Evolutionary conservation across 2,113 vertebrate species (phyloP).

Genomic region (Mirounga angustirostris): DNA sequence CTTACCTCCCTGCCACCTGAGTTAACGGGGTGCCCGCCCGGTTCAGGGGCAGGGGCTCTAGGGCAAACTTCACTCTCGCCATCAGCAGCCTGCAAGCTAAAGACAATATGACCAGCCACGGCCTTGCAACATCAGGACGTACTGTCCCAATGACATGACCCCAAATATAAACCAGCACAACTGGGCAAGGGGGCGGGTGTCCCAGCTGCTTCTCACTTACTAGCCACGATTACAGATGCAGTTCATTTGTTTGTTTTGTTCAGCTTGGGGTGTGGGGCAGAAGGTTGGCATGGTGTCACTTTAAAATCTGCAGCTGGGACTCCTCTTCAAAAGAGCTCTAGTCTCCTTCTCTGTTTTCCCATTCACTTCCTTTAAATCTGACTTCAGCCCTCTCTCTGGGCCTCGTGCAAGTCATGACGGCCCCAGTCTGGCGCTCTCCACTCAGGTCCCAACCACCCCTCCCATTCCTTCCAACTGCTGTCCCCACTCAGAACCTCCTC

Average conservation of each 20-base stretch:
- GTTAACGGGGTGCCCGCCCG: background rate
- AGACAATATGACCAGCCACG: background rate
- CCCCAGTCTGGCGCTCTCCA: background rate
- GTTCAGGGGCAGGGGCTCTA: background rate
- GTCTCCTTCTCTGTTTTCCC: background rate
- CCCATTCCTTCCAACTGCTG: background rate
- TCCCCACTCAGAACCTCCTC: background rate
- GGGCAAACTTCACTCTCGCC: background rate
- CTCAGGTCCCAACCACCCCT: background rate
- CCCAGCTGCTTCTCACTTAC: background rate
- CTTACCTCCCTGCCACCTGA: background rate
- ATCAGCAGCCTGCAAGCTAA: background rate
- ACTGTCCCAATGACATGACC: background rate
- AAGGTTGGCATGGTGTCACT: background rate
- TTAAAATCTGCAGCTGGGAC: background rate
- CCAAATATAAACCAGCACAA: background rate
- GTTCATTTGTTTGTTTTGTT: background rate
- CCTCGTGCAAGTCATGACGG: background rate
- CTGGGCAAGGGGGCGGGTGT: too few relatives aligned
- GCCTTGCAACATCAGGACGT: background rate
- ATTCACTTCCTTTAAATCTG: background rate
- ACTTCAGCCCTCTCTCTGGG: background rate
- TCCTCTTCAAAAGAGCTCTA: background rate
- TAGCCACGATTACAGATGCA: too few relatives aligned
- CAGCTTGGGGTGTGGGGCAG: background rate